A percentile compares a stretch with the other conserved stretches of the same genome.
These are phyloP conservation scores for Crotalus tigris DNA, from an alignment of 2,113 vertebrate species.

Conservation along the genomic window DNA sequence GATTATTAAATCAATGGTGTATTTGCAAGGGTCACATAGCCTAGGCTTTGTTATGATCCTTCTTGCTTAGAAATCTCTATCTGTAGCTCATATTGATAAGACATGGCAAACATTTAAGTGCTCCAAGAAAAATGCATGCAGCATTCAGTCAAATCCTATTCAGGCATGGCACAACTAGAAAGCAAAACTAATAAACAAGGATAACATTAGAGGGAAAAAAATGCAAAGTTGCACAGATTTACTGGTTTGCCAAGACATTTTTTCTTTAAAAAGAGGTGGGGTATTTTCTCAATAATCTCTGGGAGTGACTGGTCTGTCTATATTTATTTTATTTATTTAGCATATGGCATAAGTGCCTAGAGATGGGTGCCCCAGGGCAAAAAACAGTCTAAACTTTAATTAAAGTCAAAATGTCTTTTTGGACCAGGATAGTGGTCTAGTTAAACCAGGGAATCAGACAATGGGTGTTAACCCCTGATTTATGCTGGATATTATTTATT, in stretches of 20 bases:
- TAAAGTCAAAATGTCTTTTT: not conserved
- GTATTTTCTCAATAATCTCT: not conserved
- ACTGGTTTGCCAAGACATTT: not conserved
- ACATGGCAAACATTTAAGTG: not conserved
- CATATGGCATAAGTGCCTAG: not conserved
- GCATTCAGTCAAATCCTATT: not conserved
- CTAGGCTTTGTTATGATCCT: not conserved
- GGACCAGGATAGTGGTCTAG: not conserved
- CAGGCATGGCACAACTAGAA: not conserved
- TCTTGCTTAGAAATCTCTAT: not conserved
- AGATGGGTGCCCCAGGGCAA: not conserved
- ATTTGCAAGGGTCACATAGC: not conserved
- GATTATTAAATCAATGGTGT: not conserved
- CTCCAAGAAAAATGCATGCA: not conserved
- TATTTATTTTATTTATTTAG: not conserved
- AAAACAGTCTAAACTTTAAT: not conserved
- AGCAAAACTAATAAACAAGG: not conserved
- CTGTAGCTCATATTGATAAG: not conserved
- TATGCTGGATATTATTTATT: not conserved
- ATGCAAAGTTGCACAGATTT: not conserved
- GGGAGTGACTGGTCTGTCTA: not conserved
- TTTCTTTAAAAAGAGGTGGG: not conserved
- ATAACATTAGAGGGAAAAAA: not conserved
- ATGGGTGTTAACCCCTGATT: not conserved
- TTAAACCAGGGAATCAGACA: not conserved